These are phyloP conservation scores for Bimastos eiseni DNA, from an alignment of 2,888 invertebrate genomes.

Conservation along the genomic window DNA sequence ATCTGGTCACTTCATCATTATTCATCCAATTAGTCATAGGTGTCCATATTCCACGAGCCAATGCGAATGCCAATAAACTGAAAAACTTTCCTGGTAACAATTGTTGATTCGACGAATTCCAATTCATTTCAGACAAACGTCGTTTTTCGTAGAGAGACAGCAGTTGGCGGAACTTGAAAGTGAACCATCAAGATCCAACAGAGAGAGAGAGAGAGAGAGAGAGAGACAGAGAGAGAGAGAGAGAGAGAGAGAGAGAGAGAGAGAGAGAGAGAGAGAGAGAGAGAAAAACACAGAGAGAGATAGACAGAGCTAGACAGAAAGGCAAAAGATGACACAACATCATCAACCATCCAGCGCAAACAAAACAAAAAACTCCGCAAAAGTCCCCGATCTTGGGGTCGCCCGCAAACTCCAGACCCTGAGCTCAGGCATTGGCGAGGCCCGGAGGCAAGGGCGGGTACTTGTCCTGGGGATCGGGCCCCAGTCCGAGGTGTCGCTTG, in stretches of 20 bases:
- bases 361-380: background rate
- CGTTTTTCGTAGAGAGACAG: background rate
- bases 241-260: background rate
- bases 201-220: background rate
- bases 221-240: background rate
- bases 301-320: background rate
- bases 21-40: too few species aligned
- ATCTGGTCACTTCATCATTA: background rate
- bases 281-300: background rate
- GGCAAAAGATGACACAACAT: background rate
- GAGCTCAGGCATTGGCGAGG: background rate
- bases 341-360: background rate
- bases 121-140: background rate
- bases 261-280: background rate
- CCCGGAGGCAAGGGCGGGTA: background rate
- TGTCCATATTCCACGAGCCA: background rate
- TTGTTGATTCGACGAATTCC: background rate
- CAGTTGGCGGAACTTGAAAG: background rate
- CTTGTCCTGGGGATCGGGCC: background rate
- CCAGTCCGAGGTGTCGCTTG: slow-evolving; percentile 36
- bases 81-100: background rate
- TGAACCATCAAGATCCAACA: background rate
- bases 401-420: background rate
- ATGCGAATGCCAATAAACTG: background rate
- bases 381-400: background rate